These are phyloP conservation scores for Noturus placidus DNA, from an alignment of 2,113 vertebrate species.

Conservation along the genomic window DNA sequence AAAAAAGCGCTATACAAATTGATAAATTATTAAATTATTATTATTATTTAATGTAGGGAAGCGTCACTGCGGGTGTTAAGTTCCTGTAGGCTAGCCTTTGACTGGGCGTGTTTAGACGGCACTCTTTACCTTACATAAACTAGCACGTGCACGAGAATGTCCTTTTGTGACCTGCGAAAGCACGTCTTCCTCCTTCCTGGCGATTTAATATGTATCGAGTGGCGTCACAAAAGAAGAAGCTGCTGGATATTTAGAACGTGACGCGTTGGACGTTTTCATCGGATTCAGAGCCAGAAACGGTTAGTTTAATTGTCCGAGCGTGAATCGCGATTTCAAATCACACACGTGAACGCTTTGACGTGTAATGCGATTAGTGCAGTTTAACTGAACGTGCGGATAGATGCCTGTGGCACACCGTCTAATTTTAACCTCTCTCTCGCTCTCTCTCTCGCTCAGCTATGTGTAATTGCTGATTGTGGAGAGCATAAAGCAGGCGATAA, in stretches of 20 bases:
- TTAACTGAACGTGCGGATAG: not conserved
- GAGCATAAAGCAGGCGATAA: conserved; percentile 86
- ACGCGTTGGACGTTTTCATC: not conserved
- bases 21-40: too few species aligned
- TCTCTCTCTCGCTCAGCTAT: conserved; percentile 71
- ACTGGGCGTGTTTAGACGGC: too few species aligned
- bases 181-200: not conserved
- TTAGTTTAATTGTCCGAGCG: conserved; percentile 12
- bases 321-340: not conserved
- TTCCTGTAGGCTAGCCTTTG: not conserved
- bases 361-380: not conserved
- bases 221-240: not conserved
- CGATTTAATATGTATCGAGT: not conserved
- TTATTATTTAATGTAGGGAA: not conserved
- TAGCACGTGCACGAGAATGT: not conserved
- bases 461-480: conserved; percentile 86
- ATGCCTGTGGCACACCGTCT: not conserved
- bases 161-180: not conserved
- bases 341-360: not conserved
- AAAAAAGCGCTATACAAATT: too few species aligned
- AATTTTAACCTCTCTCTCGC: not conserved
- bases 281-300: not conserved
- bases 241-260: not conserved
- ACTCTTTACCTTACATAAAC: not conserved
- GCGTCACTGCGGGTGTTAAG: not conserved